These are phyloP conservation scores for Heliconius hortense DNA, from an alignment of 2,888 invertebrate genomes.

Conservation along the genomic window DNA sequence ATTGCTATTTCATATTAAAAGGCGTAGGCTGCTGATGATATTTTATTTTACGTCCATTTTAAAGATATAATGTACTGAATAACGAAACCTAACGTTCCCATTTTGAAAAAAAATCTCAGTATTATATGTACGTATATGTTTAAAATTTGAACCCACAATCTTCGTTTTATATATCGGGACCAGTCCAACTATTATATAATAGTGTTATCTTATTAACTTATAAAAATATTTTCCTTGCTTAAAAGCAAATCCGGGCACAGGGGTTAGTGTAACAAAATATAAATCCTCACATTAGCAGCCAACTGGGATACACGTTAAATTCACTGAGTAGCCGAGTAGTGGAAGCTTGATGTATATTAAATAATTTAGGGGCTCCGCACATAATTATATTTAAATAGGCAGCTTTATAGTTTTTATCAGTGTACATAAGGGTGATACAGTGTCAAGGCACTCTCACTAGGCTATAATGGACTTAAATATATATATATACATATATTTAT, in stretches of 20 bases:
- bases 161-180: too few species aligned
- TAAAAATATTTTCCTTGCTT: neutral
- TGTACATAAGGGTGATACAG: neutral
- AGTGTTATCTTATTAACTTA: neutral
- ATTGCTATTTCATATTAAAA: too few species aligned
- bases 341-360: conserved; percentile 29
- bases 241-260: conserved; percentile 12
- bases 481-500: too few species aligned
- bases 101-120: too few species aligned
- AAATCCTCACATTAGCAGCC: conserved; percentile 46
- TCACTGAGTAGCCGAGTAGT: conserved; percentile 45
- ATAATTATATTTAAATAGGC: neutral
- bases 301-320: conserved; percentile 48
- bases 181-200: neutral
- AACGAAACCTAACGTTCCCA: too few species aligned
- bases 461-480: too few species aligned
- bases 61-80: too few species aligned
- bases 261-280: conserved; percentile 41
- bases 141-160: too few species aligned
- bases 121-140: too few species aligned
- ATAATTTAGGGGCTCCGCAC: conserved; percentile 31
- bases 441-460: neutral
- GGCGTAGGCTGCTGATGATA: too few species aligned
- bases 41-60: too few species aligned
- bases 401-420: neutral